A percentile compares a stretch with the other conserved stretches of the same genome.
These are phyloP conservation scores for Poecilia velifera DNA, from an alignment of 2,797 vertebrate genomes.

Conservation along the genomic window DNA sequence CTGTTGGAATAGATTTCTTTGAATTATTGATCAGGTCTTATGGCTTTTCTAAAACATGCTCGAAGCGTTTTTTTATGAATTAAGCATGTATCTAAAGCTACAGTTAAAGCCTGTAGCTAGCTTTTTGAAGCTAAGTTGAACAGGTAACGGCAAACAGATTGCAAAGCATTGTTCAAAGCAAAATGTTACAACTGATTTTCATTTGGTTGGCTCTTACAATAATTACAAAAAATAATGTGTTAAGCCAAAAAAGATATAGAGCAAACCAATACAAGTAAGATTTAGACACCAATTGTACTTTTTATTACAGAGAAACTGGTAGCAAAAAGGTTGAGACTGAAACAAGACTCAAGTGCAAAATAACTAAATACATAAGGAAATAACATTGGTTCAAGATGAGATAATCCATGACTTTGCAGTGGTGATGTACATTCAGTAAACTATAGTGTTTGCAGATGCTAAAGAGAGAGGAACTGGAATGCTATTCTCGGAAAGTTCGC, in stretches of 20 bases:
- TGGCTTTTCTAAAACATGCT: background rate
- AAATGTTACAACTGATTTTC: background rate
- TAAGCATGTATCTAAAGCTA: background rate
- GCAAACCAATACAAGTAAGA: background rate
- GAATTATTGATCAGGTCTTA: background rate
- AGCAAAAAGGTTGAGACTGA: background rate
- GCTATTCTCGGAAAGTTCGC: too few relatives aligned
- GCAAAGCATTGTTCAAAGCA: background rate
- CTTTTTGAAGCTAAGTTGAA: background rate
- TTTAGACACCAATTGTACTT: background rate
- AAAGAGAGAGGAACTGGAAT: background rate
- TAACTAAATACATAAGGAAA: background rate
- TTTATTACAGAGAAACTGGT: background rate
- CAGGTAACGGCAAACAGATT: background rate
- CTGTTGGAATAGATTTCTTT: background rate
- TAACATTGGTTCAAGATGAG: background rate
- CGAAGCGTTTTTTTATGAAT: background rate
- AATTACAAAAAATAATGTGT: background rate
- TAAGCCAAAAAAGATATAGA: background rate
- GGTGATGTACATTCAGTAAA: conserved; percentile 9
- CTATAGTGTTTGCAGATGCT: background rate
- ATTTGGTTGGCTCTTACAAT: background rate
- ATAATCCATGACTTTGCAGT: background rate
- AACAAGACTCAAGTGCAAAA: background rate
- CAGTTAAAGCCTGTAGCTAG: too few relatives aligned